These are phyloP conservation scores for Mesorhabditis spiculigera DNA, from an alignment of 2,888 invertebrate species.

Conservation along the genomic window DNA sequence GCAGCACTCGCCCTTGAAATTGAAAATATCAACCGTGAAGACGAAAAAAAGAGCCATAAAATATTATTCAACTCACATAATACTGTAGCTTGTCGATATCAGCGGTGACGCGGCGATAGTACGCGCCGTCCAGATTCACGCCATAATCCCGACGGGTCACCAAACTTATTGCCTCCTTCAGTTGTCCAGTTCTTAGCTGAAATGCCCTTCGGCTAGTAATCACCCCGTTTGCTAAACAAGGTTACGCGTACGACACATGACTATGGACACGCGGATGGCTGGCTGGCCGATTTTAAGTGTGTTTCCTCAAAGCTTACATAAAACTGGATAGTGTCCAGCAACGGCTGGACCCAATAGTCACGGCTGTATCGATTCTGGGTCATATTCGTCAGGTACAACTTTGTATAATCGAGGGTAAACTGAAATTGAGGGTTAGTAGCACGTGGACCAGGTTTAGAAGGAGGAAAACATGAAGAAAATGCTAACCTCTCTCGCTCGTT, in stretches of 20 bases:
- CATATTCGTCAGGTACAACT: conserved; percentile 47
- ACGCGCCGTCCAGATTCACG: conserved; percentile 24
- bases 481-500: not conserved
- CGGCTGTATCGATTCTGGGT: conserved; percentile 50
- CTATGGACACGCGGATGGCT: no score
- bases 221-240: no score
- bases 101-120: conserved; percentile 33
- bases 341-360: conserved; percentile 55
- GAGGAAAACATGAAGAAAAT: not conserved
- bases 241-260: no score
- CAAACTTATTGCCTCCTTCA: not conserved
- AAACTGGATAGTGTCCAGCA: conserved; percentile 57
- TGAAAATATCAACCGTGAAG: no score
- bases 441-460: not conserved
- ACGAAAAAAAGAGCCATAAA: not conserved
- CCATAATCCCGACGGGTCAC: conserved; percentile 35
- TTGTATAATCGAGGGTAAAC: conserved; percentile 44
- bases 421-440: conserved; percentile 17
- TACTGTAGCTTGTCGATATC: conserved; percentile 47
- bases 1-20: conserved; percentile 28
- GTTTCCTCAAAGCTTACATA: conserved; percentile 38
- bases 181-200: not conserved
- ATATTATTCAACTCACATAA: conserved; percentile 28
- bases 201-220: no score
- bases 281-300: no score